These are phyloP conservation scores for Myodes glareolus DNA, from an alignment of 2,113 vertebrate genomes.

Conservation along the genomic window DNA sequence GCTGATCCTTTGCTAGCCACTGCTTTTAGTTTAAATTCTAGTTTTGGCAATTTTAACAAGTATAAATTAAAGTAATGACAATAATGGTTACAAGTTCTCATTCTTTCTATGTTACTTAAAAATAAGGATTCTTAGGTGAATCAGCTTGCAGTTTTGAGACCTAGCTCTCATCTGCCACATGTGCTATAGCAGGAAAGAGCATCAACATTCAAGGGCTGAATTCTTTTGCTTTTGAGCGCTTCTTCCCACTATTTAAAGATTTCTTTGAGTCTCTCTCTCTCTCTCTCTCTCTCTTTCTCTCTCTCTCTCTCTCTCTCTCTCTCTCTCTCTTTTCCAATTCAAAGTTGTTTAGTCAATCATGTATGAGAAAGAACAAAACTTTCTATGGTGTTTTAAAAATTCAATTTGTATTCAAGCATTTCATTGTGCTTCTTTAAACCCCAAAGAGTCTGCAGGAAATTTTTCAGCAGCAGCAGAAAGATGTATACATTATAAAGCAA, in stretches of 20 bases:
- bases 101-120: neutral
- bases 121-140: neutral
- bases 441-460: neutral
- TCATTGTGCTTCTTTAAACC: slow-evolving; percentile 10
- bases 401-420: neutral
- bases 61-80: neutral
- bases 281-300: no score
- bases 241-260: neutral
- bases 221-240: neutral
- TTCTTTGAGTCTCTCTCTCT: neutral
- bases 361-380: neutral
- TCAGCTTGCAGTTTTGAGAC: neutral
- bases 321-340: neutral
- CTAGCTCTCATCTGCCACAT: neutral
- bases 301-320: no score
- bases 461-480: neutral
- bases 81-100: neutral
- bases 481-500: neutral
- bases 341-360: slow-evolving; percentile 26
- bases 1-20: neutral
- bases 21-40: slow-evolving; percentile 12
- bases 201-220: neutral
- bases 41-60: neutral
- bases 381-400: neutral
- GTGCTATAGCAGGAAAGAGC: neutral